phyloP scores from a whole-genome alignment of 2,797 vertebrate genomes.

The Channallabes apus region DNA sequence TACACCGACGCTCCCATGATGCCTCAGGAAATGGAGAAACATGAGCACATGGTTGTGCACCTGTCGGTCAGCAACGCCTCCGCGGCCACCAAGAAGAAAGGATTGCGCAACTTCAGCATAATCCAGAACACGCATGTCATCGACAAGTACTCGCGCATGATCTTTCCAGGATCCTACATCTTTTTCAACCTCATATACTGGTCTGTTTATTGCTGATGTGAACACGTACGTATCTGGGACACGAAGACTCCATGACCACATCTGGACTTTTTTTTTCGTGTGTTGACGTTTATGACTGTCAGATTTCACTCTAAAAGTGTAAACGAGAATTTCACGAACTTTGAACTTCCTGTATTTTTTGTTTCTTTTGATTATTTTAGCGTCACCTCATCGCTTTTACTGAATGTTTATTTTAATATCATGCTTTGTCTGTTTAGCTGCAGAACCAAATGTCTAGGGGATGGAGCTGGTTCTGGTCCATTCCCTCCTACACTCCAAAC shows the following conservation, averaged over 20 bases:
- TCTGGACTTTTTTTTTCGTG: conserved; percentile 6
- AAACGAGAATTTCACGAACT: neutral
- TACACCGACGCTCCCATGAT: conserved; percentile 84
- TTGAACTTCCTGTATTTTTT: neutral
- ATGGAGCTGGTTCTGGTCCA: neutral
- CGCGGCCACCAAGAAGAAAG: conserved; percentile 82
- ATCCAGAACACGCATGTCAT: conserved; percentile 93
- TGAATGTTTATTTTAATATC: neutral
- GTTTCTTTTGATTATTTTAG: neutral
- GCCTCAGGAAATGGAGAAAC: conserved; percentile 80
- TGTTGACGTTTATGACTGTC: neutral
- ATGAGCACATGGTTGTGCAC: conserved; percentile 87
- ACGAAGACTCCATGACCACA: neutral
- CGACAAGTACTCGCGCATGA: conserved; percentile 92
- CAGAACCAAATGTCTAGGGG: neutral
- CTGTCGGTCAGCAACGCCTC: conserved; percentile 85
- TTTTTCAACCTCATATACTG: conserved; percentile 98
- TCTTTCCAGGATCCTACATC: conserved; percentile 96
- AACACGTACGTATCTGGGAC: neutral
- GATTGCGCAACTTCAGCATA: conserved; percentile 78
- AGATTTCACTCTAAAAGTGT: neutral
- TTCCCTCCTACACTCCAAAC: neutral
- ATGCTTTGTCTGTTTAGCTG: neutral
- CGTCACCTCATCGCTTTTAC: neutral
- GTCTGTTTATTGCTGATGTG: conserved; percentile 87